These are phyloP conservation scores for Trogon surrucura DNA, from an alignment of 2,113 vertebrate species.

Conservation along the genomic window DNA sequence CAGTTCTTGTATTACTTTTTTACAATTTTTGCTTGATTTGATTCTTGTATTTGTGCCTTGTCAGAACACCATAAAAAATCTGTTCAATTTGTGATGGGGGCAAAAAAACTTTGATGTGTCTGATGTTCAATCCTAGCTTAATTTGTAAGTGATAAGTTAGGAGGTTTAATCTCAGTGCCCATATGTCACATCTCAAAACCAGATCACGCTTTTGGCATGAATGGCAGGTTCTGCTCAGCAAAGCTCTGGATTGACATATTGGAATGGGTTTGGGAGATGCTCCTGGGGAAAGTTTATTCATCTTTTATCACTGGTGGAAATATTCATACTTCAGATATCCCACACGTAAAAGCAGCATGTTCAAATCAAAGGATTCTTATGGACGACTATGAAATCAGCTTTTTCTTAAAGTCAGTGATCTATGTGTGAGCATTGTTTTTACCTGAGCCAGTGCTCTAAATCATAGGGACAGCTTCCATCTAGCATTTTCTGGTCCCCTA, in stretches of 20 bases:
- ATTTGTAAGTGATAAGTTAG: background rate
- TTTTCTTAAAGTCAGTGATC: background rate
- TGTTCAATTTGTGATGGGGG: background rate
- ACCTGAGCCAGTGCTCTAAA: background rate
- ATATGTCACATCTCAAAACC: slow-evolving; percentile 32
- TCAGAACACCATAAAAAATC: slow-evolving; percentile 6
- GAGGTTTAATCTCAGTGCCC: slow-evolving; percentile 46
- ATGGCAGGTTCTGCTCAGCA: background rate
- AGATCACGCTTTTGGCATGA: slow-evolving; percentile 1
- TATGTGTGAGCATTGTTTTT: background rate
- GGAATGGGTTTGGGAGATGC: slow-evolving; percentile 6
- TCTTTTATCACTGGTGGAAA: slow-evolving; percentile 18
- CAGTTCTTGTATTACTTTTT: background rate
- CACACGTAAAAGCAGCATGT: background rate
- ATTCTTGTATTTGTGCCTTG: background rate
- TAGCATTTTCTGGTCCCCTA: background rate
- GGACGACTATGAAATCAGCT: slow-evolving; percentile 11
- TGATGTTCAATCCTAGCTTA: slow-evolving; percentile 2
- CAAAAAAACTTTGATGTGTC: background rate
- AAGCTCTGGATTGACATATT: background rate
- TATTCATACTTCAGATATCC: slow-evolving; percentile 3
- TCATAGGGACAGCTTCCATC: background rate
- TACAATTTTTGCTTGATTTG: slow-evolving; percentile 33
- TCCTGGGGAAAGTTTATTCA: slow-evolving; percentile 20
- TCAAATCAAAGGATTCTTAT: slow-evolving; percentile 19